A percentile compares a stretch with the other conserved stretches of the same genome.
Conservation (phyloP, 2,113 vertebrate genomes). For the crab-eating macaque (Macaca fascicularis) region T2T-MFA8v1.1 NC_088394.1:51160501-51161000, state of each 20-base stretch:
- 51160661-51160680: not conserved
- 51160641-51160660: accelerated
- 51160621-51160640: accelerated
- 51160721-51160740: conserved; percentile 88
- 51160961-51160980: not conserved
- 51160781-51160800: conserved; percentile 85
- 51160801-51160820: conserved; percentile 89
- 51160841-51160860: conserved; percentile 85
- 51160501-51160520: too few relatives aligned
- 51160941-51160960: not conserved
- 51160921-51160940: not conserved
- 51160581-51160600: not conserved
- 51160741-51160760: conserved; percentile 86
- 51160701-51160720: conserved; percentile 87
- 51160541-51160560: not conserved
- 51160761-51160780: conserved; percentile 87
- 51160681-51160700: conserved; percentile 83
- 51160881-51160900: conserved; percentile 68
- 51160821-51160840: conserved; percentile 91
- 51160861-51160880: conserved; percentile 88
- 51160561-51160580: not conserved
- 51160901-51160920: conserved; percentile 73
- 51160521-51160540: not conserved
- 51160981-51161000: not conserved
- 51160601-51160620: accelerated